Percentiles rank a stretch among this genome's conserved stretches.
Conservation (phyloP, 2,797 vertebrate genomes). For the Tolypeutes matacus region DNA sequence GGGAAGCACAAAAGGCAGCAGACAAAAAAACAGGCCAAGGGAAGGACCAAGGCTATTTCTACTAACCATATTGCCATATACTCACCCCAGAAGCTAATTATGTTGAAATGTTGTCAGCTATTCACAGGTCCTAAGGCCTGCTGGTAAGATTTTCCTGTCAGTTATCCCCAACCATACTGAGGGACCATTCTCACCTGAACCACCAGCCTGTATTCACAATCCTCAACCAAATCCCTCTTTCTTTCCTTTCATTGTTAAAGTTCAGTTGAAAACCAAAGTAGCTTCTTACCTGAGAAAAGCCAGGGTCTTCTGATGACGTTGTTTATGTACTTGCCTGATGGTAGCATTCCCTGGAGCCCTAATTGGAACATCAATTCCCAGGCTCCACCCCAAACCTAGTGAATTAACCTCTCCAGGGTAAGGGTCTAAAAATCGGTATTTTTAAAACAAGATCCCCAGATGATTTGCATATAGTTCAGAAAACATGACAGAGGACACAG, state of each 20-base stretch:
- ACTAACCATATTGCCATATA: neutral
- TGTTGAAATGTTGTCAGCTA: neutral
- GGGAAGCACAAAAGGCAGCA: neutral
- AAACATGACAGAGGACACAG: neutral
- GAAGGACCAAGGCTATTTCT: neutral
- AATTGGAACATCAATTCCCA: neutral
- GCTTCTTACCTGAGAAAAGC: neutral
- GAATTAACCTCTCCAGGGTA: neutral
- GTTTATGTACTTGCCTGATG: neutral
- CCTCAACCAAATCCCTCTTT: neutral
- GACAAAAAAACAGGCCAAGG: neutral
- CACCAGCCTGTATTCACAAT: neutral
- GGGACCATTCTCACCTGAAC: neutral
- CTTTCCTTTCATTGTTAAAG: constrained; percentile 43
- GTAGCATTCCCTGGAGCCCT: neutral
- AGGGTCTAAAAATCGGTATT: constrained; percentile 6
- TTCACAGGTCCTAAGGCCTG: neutral
- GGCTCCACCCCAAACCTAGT: neutral
- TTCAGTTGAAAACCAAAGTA: constrained; percentile 39
- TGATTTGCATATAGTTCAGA: neutral
- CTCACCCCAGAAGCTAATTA: constrained; percentile 12
- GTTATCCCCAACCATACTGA: neutral
- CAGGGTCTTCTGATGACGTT: neutral
- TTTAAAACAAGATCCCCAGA: constrained; percentile 8
- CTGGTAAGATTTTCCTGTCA: neutral